Conservation (phyloP, 2,797 vertebrate genomes). For the Arnoldichthys spilopterus region DNA sequence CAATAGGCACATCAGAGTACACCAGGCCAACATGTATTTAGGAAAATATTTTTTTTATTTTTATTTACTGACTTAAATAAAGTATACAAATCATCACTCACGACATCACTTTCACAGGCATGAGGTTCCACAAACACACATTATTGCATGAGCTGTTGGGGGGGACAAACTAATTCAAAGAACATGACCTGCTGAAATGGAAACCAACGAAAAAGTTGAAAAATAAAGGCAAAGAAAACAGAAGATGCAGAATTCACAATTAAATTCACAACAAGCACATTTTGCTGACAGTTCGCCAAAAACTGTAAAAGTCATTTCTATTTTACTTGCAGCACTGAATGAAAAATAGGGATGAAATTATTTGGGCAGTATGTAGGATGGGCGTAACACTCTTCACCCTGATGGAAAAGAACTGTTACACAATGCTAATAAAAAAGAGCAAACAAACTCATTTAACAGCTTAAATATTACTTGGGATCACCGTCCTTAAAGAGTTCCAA, state of each 20-base stretch:
- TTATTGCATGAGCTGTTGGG: conserved; percentile 49
- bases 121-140: conserved; percentile 41
- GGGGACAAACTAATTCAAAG: conserved; percentile 22
- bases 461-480: neutral
- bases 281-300: neutral
- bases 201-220: conserved; percentile 19
- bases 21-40: conserved; percentile 6
- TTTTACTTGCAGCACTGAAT: neutral
- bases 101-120: conserved; percentile 21
- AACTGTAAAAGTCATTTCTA: neutral
- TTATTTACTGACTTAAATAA: conserved; percentile 46
- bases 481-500: neutral
- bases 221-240: neutral
- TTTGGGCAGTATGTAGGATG: conserved; percentile 21
- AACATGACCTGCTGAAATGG: neutral
- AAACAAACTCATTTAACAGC: neutral
- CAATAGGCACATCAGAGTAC: neutral
- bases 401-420: conserved; percentile 13
- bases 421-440: neutral
- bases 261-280: neutral
- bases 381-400: neutral
- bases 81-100: conserved; percentile 38
- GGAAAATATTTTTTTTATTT: conserved; percentile 51
- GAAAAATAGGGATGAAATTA: neutral
- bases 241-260: neutral